These are phyloP conservation scores for Beris morrisii DNA, from an alignment of 2,888 invertebrate species.

Conservation along the genomic window DNA sequence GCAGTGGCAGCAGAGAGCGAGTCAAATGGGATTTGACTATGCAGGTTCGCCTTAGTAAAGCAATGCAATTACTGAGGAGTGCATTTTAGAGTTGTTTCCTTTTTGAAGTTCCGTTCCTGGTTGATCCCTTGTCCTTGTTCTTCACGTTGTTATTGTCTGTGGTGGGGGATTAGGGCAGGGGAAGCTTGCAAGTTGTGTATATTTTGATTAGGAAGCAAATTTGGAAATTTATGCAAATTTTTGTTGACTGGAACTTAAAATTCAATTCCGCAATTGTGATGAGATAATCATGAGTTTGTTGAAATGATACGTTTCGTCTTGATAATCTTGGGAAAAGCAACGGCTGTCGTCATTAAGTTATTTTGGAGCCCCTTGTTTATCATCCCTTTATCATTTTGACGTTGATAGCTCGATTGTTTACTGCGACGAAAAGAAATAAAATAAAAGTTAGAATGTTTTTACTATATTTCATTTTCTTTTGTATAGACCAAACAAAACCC, in stretches of 20 bases:
- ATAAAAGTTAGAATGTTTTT: no score
- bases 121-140: background rate
- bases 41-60: conserved; percentile 17
- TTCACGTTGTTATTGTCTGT: background rate
- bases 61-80: conserved; percentile 30
- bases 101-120: background rate
- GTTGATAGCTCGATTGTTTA: no score
- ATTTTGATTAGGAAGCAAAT: conserved; percentile 25
- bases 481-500: no score
- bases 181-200: conserved; percentile 7
- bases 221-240: conserved; percentile 27
- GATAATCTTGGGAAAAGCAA: no score
- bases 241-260: conserved; percentile 23
- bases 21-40: conserved; percentile 8
- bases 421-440: no score
- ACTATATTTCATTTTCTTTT: no score
- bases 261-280: conserved; percentile 23
- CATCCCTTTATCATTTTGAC: no score
- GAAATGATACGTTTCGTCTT: background rate
- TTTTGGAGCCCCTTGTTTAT: no score
- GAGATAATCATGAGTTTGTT: conserved; percentile 14
- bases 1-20: background rate
- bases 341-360: no score
- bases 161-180: conserved; percentile 3
- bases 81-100: conserved; percentile 14